Evolutionary conservation across 2,888 invertebrate species (phyloP).

Genomic region (Euzophera pinguis): DNA sequence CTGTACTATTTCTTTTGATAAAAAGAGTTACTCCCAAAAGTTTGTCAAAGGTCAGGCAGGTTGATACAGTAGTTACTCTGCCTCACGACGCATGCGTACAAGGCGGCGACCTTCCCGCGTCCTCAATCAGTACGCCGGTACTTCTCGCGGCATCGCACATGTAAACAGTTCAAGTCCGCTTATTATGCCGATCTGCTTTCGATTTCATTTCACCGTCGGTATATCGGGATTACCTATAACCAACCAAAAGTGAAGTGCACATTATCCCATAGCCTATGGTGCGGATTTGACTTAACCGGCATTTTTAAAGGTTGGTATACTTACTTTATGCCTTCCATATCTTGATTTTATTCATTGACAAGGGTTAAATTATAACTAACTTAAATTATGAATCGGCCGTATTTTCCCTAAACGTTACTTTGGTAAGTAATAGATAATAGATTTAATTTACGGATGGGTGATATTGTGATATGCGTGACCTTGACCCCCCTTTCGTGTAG

Average conservation of each 20-base stretch:
- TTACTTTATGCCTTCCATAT: not conserved
- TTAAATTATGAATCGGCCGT: too few relatives aligned
- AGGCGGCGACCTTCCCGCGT: slow-evolving; percentile 67
- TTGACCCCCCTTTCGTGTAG: slow-evolving; percentile 25
- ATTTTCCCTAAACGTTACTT: too few relatives aligned
- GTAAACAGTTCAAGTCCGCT: slow-evolving; percentile 40
- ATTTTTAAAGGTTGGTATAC: slow-evolving; percentile 12
- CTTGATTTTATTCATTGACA: too few relatives aligned
- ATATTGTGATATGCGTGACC: slow-evolving; percentile 22
- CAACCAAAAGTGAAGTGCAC: not conserved
- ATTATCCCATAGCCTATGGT: slow-evolving; percentile 24
- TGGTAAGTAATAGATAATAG: too few relatives aligned
- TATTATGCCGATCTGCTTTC: slow-evolving; percentile 43
- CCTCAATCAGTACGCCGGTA: slow-evolving; percentile 64
- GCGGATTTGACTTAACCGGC: slow-evolving; percentile 27
- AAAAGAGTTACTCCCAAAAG: slow-evolving; percentile 22
- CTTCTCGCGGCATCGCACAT: slow-evolving; percentile 66
- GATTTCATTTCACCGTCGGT: slow-evolving; percentile 29
- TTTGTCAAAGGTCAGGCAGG: slow-evolving; percentile 41
- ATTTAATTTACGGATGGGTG: too few relatives aligned
- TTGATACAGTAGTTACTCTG: slow-evolving; percentile 43
- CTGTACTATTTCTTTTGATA: not conserved
- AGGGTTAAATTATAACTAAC: too few relatives aligned
- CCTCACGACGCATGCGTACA: slow-evolving; percentile 63
- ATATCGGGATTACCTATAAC: not conserved